Evolutionary conservation across 2,797 vertebrate genomes (phyloP), one percentile per base, ranked within the genome.

Genomic region (Molossus alvarezi): DNA sequence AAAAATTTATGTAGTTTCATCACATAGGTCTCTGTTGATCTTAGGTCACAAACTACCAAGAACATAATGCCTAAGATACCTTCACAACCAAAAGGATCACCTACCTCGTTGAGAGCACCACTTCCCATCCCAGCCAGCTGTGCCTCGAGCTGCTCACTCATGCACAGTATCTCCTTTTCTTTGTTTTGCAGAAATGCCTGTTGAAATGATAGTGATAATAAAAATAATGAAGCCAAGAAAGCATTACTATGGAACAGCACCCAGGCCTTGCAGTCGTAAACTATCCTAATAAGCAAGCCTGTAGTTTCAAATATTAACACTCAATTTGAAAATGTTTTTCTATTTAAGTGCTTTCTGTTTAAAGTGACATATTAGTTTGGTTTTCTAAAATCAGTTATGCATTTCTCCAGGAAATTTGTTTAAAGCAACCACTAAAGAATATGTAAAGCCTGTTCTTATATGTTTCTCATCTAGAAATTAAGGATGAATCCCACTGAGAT

Each of bases 141-240:
- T 4, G 99, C 98, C 89, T 98, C 98, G 53, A 99, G 96, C 97
- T 99, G 99, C 94, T 98, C 98, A 95, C 98, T 99, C 93, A 99
- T 98, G 79, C 99, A 98, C 97, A 99, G 98, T 0, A 99, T 99
- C 98, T 99, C 99, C 48, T 99, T 98, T 97, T 99, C 99, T 96
- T 99, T 99, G 97, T 99, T 99, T 94, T 99, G 94, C 72, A 99
- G 98, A 55, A 99, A 98, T 2, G 99, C 99, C 97, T 99, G 98
- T 45, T 99, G 98, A 69, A 99, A 98, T 21, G 97, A 27, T 5
- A n/a, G 48, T 0, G 4, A 23, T 3, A 11, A 37, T 77, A 21
- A 77, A 58, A 58, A 60, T 0, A 21, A 77, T 13, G 29, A 51
- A 21, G 51, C 51, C 55, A 10, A 25, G 1, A 23, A 62, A 67